Conservation (phyloP, 2,888 invertebrate genomes). For the Pammene fasciana region DNA sequence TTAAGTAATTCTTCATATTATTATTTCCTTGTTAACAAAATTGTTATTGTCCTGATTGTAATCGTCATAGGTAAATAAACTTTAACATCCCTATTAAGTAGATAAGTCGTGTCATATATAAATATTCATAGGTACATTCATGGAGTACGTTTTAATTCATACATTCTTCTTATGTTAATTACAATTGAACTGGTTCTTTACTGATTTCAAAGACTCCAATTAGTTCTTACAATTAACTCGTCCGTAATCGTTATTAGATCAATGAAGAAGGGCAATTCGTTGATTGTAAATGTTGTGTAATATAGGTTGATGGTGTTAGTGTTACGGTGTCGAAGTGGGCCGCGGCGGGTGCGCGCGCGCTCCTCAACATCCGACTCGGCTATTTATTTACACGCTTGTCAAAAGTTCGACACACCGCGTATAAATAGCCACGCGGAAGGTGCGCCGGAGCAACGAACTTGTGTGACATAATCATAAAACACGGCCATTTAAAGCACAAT, state of each 20-base stretch:
- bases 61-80: no score
- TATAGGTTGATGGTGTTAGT: conserved; percentile 32
- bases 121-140: no score
- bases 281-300: conserved; percentile 16
- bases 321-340: conserved; percentile 36
- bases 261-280: not conserved
- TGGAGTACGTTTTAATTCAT: no score
- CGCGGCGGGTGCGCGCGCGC: conserved; percentile 33
- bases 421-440: conserved; percentile 79
- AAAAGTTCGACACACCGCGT: conserved; percentile 77
- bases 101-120: no score
- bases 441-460: conserved; percentile 76
- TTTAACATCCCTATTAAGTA: no score
- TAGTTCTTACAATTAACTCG: not conserved
- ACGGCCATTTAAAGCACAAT: conserved; percentile 55
- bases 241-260: not conserved
- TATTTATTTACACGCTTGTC: conserved; percentile 79
- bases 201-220: not conserved
- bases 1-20: no score
- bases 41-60: no score
- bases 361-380: conserved; percentile 59
- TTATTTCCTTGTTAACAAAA: no score
- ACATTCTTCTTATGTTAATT: not conserved
- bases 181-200: not conserved
- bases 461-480: conserved; percentile 67